A percentile compares a stretch with the other conserved stretches of the same genome.
Conservation (phyloP, 2,888 invertebrate genomes). For the Sturmia bella region DNA sequence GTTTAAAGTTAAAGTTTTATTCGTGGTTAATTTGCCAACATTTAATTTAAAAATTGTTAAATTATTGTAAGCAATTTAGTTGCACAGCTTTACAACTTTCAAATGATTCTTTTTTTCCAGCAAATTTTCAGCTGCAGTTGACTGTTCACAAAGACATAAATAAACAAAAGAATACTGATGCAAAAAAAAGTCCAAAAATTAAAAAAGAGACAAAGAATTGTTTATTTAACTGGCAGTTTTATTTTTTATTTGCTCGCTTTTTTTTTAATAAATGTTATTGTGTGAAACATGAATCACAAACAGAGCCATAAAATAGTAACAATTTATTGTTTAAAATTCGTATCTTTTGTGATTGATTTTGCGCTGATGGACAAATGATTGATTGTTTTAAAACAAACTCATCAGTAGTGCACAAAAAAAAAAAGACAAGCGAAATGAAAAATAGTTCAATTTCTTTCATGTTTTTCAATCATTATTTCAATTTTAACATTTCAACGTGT, state of each 20-base stretch:
- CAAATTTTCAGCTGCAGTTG: no score
- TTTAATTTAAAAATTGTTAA: no score
- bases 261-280: slow-evolving; percentile 16
- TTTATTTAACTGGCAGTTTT: slow-evolving; percentile 50
- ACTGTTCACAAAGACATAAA: no score
- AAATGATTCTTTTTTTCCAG: no score
- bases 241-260: slow-evolving; percentile 28
- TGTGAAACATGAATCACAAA: slow-evolving; percentile 33
- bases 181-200: no score
- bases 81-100: no score
- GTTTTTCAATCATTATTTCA: slow-evolving; percentile 24
- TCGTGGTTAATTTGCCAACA: no score
- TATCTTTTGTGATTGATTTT: slow-evolving; percentile 36
- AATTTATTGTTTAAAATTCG: slow-evolving; percentile 41
- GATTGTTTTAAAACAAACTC: slow-evolving; percentile 57
- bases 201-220: slow-evolving; percentile 1
- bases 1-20: no score
- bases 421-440: background rate
- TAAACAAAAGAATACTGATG: no score
- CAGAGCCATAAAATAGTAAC: slow-evolving; percentile 19
- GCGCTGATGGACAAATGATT: slow-evolving; percentile 51
- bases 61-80: no score
- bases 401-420: slow-evolving; percentile 24
- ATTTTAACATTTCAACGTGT: slow-evolving; percentile 16
- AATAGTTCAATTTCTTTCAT: background rate